Evolutionary conservation across 2,888 invertebrate species (phyloP).

Genomic region (Scaptomyza polygonia): DNA sequence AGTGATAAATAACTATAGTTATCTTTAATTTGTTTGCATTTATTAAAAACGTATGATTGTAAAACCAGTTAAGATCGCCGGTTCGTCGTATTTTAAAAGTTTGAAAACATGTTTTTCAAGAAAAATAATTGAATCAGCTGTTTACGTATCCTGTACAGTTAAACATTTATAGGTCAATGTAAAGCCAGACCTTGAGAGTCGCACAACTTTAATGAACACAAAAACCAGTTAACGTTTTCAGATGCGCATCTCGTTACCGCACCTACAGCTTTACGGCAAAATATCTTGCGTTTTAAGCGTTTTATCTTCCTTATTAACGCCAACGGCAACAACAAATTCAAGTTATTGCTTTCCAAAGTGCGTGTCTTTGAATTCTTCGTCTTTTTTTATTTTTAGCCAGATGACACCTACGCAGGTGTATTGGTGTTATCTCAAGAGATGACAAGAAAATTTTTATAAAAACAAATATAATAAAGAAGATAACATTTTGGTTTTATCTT

Average conservation of each 20-base stretch:
- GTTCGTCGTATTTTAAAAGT: conserved; percentile 24
- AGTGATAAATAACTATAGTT: too few species aligned
- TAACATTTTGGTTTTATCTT: not conserved
- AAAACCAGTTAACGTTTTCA: conserved; percentile 15
- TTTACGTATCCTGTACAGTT: not conserved
- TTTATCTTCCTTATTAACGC: conserved; percentile 10
- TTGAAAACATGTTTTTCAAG: conserved; percentile 30
- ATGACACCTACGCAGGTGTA: conserved; percentile 23
- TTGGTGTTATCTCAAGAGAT: conserved; percentile 2
- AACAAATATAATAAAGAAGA: not conserved
- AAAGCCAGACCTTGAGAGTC: not conserved
- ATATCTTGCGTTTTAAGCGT: conserved; percentile 10
- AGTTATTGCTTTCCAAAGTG: not conserved
- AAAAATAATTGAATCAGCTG: not conserved
- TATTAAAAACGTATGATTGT: not conserved
- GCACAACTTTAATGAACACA: not conserved
- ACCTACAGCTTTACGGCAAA: conserved; percentile 1
- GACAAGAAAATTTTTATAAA: not conserved
- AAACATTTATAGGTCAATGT: conserved; percentile 15
- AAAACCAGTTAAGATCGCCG: conserved; percentile 11
- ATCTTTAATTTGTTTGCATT: not conserved
- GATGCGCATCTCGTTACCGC: conserved; percentile 3
- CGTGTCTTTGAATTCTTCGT: not conserved
- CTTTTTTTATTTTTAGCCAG: conserved; percentile 8
- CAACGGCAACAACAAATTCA: conserved; percentile 22